Evolutionary conservation across 2,797 vertebrate genomes (phyloP).

Genomic region (Anniella stebbinsi): DNA sequence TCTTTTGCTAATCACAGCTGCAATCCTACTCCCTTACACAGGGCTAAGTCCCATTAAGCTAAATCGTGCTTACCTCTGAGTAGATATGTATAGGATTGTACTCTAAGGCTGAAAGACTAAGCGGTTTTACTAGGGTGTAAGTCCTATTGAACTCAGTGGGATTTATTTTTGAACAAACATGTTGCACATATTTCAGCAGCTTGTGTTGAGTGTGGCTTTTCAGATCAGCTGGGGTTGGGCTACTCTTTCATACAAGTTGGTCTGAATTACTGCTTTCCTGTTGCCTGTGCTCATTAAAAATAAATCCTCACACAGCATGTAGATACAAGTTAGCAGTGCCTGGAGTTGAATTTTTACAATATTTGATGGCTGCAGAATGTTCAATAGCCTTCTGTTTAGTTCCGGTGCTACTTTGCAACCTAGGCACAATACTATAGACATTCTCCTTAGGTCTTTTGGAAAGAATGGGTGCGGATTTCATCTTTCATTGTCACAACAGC

Average conservation of each 20-base stretch:
- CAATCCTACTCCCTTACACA: neutral
- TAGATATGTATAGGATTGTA: neutral
- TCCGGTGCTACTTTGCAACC: constrained; percentile 4
- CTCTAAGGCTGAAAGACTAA: neutral
- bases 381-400: neutral
- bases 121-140: neutral
- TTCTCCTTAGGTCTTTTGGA: constrained; percentile 6
- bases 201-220: neutral
- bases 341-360: constrained; percentile 23
- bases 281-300: constrained; percentile 36
- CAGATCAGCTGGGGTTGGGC: neutral
- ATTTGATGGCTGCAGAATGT: constrained; percentile 20
- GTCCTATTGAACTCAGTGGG: neutral
- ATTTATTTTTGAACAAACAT: constrained; percentile 10
- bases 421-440: neutral
- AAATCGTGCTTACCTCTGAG: neutral
- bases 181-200: neutral
- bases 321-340: constrained; percentile 26
- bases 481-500: neutral
- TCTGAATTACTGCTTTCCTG: constrained; percentile 23
- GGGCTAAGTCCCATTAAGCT: neutral
- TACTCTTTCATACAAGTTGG: neutral
- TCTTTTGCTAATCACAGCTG: neutral
- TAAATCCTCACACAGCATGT: constrained; percentile 21
- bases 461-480: neutral